Evolutionary conservation across 2,113 vertebrate species (phyloP).

Genomic region (Cephalopterus ornatus): DNA sequence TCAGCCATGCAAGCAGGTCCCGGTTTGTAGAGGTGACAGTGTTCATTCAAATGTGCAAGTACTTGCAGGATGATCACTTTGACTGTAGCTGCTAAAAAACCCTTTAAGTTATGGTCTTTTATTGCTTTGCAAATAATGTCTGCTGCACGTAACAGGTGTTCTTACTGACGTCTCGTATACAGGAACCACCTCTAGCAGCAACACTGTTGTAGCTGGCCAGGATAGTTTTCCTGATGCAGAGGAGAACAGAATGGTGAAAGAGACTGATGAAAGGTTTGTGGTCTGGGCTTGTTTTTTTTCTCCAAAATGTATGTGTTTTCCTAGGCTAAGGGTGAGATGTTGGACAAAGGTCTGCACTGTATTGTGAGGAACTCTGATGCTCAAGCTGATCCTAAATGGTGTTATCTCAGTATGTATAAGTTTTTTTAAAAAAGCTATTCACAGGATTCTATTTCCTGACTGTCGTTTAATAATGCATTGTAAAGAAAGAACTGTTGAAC

Average conservation of each 20-base stretch:
- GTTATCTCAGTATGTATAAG: neutral
- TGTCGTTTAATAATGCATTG: neutral
- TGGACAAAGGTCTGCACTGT: neutral
- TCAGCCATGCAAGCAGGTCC: neutral
- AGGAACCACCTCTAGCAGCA: constrained; percentile 98
- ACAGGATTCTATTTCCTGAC: neutral
- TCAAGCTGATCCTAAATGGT: neutral
- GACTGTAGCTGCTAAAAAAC: neutral
- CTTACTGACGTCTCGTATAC: neutral
- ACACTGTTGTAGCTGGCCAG: constrained; percentile 92
- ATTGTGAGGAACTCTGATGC: neutral
- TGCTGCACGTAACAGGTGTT: neutral
- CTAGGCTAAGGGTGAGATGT: neutral
- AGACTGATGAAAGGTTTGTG: constrained; percentile 89
- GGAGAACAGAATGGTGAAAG: constrained; percentile 85
- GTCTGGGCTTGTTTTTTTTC: neutral
- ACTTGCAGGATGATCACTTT: neutral
- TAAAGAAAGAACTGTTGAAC: neutral
- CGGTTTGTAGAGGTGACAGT: neutral
- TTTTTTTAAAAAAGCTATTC: neutral
- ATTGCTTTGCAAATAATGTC: neutral
- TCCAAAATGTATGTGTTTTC: neutral
- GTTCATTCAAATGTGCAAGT: neutral
- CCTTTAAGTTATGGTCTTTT: neutral
- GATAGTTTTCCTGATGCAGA: constrained; percentile 89